Percentiles rank a stretch among this genome's conserved stretches.
These are phyloP conservation scores for Camponotus pennsylvanicus DNA, from an alignment of 1,140 invertebrate genomes.

Conservation along the genomic window DNA sequence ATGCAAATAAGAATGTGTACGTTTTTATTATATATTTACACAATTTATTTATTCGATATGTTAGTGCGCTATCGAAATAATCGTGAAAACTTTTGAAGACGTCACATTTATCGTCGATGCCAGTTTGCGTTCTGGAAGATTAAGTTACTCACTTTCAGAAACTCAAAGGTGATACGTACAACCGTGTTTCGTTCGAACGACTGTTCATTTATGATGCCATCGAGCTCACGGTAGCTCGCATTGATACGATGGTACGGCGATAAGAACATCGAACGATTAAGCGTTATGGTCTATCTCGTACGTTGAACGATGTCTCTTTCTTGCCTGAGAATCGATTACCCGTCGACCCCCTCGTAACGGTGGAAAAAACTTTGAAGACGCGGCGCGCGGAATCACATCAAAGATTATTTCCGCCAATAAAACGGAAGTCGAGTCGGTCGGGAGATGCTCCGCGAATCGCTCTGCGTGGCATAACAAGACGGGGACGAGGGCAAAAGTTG, in stretches of 20 bases:
- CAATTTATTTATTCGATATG: background rate
- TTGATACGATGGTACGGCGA: conserved; percentile 33
- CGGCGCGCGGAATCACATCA: conserved; percentile 81
- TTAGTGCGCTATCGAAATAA: background rate
- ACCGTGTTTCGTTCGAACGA: conserved; percentile 11
- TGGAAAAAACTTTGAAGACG: conserved; percentile 73
- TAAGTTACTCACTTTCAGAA: conserved; percentile 31
- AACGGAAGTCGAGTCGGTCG: conserved; percentile 79
- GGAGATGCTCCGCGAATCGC: conserved; percentile 54
- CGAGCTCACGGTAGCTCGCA: conserved; percentile 35
- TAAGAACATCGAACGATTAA: conserved; percentile 44
- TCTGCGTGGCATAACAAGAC: conserved; percentile 66
- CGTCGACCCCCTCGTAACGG: conserved; percentile 30
- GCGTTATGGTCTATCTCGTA: conserved; percentile 16
- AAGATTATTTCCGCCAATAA: conserved; percentile 86
- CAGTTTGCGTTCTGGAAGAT: background rate
- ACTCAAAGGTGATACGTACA: background rate
- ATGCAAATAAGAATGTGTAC: background rate
- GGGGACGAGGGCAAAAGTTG: conserved; percentile 10
- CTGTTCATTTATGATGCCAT: conserved; percentile 38
- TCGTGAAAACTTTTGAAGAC: background rate
- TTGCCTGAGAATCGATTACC: conserved; percentile 67
- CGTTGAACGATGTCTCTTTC: conserved; percentile 34
- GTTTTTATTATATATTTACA: background rate
- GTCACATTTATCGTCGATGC: background rate